phyloP scores from a whole-genome alignment of 2,797 vertebrate genomes.

The Sorex maritimensis region DNA sequence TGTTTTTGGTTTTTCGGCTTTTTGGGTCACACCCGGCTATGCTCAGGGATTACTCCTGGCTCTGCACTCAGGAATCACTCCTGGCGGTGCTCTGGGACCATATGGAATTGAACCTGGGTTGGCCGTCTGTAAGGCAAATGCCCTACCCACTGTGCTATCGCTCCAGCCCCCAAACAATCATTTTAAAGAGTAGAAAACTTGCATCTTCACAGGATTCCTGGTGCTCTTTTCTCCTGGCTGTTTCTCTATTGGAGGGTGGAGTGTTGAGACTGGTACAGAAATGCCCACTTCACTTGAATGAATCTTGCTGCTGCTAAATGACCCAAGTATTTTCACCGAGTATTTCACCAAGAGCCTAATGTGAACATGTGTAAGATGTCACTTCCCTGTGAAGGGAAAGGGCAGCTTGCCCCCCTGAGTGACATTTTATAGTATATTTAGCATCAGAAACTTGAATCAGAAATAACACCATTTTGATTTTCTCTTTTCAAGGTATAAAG shows the following conservation, averaged over 20 bases:
- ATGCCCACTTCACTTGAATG: neutral
- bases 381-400: neutral
- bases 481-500: slow-evolving; percentile 47
- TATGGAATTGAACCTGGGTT: no score
- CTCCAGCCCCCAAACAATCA: neutral
- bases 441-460: neutral
- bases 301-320: neutral
- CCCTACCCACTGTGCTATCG: no score
- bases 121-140: no score
- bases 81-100: no score
- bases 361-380: neutral
- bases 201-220: neutral
- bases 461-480: slow-evolving; percentile 47
- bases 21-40: no score
- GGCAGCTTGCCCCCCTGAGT: neutral
- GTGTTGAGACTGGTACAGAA: neutral
- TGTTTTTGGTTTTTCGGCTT: no score
- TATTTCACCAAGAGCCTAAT: neutral
- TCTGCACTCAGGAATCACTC: no score
- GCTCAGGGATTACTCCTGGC: no score
- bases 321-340: neutral
- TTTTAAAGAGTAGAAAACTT: neutral
- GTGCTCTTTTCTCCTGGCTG: neutral
- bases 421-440: slow-evolving; percentile 4
- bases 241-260: neutral